Conservation (phyloP, 2,113 vertebrate species). For the Myrmophylax atrothorax region DNA sequence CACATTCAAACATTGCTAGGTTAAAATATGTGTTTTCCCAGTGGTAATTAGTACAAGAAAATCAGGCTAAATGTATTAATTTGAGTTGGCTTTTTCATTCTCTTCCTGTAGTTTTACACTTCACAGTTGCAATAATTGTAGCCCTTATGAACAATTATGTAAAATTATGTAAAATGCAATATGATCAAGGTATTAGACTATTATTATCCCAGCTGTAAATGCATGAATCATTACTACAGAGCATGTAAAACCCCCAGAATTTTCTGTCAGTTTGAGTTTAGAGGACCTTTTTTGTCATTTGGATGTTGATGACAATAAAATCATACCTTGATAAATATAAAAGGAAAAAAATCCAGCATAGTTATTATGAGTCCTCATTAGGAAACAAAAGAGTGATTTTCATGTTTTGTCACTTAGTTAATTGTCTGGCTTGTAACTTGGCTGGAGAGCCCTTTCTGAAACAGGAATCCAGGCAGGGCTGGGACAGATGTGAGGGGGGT, state of each 20-base stretch:
- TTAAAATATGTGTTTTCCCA: slow-evolving; percentile 51
- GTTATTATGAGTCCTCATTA: slow-evolving; percentile 62
- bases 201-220: slow-evolving; percentile 28
- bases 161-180: slow-evolving; percentile 54
- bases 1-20: background rate
- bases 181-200: slow-evolving; percentile 47
- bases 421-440: slow-evolving; percentile 27
- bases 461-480: background rate
- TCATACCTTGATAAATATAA: slow-evolving; percentile 63
- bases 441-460: background rate
- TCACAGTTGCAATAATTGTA: slow-evolving; percentile 50
- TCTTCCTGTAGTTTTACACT: slow-evolving; percentile 57
- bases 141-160: slow-evolving; percentile 61
- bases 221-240: slow-evolving; percentile 16
- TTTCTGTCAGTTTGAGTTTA: slow-evolving; percentile 31
- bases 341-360: background rate
- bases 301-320: slow-evolving; percentile 64
- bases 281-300: slow-evolving; percentile 4
- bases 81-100: slow-evolving; percentile 30
- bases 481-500: background rate
- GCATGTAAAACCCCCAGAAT: background rate
- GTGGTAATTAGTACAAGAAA: slow-evolving; percentile 58
- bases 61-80: slow-evolving; percentile 39
- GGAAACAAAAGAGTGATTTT: slow-evolving; percentile 59
- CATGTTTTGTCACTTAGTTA: slow-evolving; percentile 60